Percentiles rank a stretch among this genome's conserved stretches.
Evolutionary conservation across 1,140 invertebrate species (phyloP).

Genomic region (Diorhabda elongata): DNA sequence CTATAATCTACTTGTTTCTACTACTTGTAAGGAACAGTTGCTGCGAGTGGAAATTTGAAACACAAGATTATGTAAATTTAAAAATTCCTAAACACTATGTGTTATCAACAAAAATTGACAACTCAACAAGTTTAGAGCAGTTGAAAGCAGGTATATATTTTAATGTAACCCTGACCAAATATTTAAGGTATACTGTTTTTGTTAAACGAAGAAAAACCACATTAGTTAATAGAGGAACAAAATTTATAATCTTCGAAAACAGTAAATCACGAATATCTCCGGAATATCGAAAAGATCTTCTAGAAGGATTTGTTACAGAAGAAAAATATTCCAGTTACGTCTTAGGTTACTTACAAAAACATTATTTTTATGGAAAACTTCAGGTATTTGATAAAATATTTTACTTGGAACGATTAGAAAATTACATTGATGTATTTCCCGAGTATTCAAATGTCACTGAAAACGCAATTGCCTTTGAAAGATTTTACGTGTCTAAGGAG

Average conservation of each 20-base stretch:
- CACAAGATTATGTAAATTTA: neutral
- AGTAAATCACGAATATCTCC: neutral
- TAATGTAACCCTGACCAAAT: neutral
- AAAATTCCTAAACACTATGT: neutral
- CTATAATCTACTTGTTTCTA: neutral
- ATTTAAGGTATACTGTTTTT: neutral
- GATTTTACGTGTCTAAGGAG: neutral
- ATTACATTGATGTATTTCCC: neutral
- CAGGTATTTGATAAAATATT: constrained; percentile 18
- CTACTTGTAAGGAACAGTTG: neutral
- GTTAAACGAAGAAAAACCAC: constrained; percentile 4
- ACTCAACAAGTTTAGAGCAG: neutral
- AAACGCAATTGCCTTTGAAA: neutral
- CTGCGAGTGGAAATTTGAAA: neutral
- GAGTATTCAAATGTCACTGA: neutral
- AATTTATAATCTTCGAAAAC: constrained; percentile 2
- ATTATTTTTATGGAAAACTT: constrained; percentile 27
- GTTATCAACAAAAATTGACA: neutral
- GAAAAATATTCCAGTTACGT: constrained; percentile 21
- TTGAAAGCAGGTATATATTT: constrained; percentile 1
- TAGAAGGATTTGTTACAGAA: constrained; percentile 5
- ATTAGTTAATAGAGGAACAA: constrained; percentile 1
- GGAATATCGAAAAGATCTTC: neutral
- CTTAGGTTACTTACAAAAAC: constrained; percentile 25
- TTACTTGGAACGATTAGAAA: constrained; percentile 24